Base-by-base conservation (phyloP, 2,888 invertebrate genomes). In the Eustalomyia histrio region DNA sequence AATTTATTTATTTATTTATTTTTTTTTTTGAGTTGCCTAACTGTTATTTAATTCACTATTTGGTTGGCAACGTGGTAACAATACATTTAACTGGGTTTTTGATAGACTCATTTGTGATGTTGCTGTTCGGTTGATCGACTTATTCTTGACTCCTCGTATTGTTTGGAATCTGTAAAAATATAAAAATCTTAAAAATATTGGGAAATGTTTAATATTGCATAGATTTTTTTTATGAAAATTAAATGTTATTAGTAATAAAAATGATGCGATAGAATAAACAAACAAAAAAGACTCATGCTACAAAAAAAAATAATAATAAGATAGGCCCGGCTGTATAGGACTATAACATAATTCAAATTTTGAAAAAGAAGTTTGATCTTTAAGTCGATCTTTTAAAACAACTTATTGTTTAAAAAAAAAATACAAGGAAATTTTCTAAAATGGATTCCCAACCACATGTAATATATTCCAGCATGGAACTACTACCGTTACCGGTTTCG, bases 21-120 rank as follows among this genome's bases (percentile, higher is more conserved):
- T 21, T 21, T 6, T 29, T 3, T 6, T 55, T n/a, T 72, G 67
- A 72, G 72, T 61, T 24, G 0, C 61, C 76, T 16, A 33, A 65
- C 53, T 71, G 57, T 52, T 18, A 29, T 21, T 29, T 33, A 24
- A 29, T n/a, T 9, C 7, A 16, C n/a, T n/a, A 16, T 16, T n/a
- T 24, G 7, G 14, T 53, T 43, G 18, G 1, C 65, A 76, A 58
- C 76, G 76, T 12, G 76, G 72, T 21, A 73, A 35, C 43, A 80
- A 65, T 60, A 74, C 74, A 64, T 74, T 81, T 18, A 73, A 55
- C 9, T 78, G 74, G 39, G 74, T 81, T 43, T 81, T 81, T 24
- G 78, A 78, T 33, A 78, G 61, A 47, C 81, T 81, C 60, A 81
- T 64, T 8, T 81, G 81, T 29, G 81, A 78, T 67, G 81, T 81